Percentiles rank a stretch among this genome's conserved stretches.
Conservation (phyloP, 2,888 invertebrate species). For the Erynnis tages region DNA sequence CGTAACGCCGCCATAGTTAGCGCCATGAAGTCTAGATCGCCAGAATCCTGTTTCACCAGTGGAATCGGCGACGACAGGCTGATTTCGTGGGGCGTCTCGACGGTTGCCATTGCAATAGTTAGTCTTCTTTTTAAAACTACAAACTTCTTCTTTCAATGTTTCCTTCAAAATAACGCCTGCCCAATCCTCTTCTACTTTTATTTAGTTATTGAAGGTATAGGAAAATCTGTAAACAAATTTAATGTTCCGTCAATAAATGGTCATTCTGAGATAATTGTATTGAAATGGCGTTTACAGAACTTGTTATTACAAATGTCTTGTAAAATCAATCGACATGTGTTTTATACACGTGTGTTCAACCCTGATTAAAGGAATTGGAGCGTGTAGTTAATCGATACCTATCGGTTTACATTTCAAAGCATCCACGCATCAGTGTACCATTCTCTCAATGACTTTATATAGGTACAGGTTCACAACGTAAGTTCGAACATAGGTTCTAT, state of each 20-base stretch:
- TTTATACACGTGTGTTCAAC: slow-evolving; percentile 2
- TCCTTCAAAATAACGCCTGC: too few species aligned
- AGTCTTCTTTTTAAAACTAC: slow-evolving; percentile 9
- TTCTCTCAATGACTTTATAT: slow-evolving; percentile 7
- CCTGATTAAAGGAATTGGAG: slow-evolving; percentile 20
- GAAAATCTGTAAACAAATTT: neutral
- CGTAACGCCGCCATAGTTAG: slow-evolving; percentile 75
- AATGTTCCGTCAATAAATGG: neutral
- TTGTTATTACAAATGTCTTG: neutral
- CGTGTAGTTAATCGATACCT: slow-evolving; percentile 22
- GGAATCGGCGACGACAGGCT: slow-evolving; percentile 56
- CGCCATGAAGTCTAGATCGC: slow-evolving; percentile 65
- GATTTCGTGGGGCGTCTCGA: slow-evolving; percentile 61
- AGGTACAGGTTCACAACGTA: neutral
- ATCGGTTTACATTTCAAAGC: slow-evolving; percentile 17
- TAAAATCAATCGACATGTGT: neutral
- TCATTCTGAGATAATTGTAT: neutral
- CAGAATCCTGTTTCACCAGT: slow-evolving; percentile 55
- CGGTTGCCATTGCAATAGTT: slow-evolving; percentile 58
- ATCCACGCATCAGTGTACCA: neutral
- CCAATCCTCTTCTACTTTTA: too few species aligned
- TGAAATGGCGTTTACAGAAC: neutral
- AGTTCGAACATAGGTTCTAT: too few species aligned
- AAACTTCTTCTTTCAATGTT: neutral
- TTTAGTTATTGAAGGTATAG: slow-evolving; percentile 26